Percentiles rank a stretch among this genome's conserved stretches.
Conservation (phyloP, 2,113 vertebrate genomes). For the Halichoerus grypus region DNA sequence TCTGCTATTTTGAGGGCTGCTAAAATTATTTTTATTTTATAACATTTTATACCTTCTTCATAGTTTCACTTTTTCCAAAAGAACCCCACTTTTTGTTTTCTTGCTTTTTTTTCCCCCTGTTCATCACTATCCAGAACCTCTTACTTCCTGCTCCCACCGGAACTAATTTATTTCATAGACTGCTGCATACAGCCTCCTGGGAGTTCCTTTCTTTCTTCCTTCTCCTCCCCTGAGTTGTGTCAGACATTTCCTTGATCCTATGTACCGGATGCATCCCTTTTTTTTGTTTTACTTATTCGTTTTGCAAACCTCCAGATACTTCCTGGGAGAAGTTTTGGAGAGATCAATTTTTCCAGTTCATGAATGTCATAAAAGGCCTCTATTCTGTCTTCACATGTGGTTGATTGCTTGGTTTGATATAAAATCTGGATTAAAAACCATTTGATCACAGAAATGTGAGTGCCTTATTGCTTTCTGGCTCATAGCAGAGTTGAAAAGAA, state of each 20-base stretch:
- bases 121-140: not conserved
- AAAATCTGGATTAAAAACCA: not conserved
- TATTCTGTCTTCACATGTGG: not conserved
- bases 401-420: not conserved
- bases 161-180: not conserved
- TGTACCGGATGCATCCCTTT: not conserved
- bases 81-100: not conserved
- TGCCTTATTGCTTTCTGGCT: not conserved
- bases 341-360: not conserved
- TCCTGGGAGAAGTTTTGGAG: not conserved
- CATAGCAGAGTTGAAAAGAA: not conserved
- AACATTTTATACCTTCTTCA: not conserved
- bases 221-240: not conserved
- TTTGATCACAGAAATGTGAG: not conserved
- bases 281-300: not conserved
- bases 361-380: not conserved
- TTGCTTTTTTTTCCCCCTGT: not conserved
- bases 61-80: slow-evolving; percentile 10
- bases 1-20: not conserved
- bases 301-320: not conserved
- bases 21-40: not conserved
- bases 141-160: not conserved
- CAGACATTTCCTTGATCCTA: not conserved
- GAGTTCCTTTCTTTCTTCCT: not conserved
- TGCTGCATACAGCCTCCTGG: not conserved